phyloP scores from a whole-genome alignment of 2,888 invertebrate genomes.

The Hymenopus coronatus region DNA sequence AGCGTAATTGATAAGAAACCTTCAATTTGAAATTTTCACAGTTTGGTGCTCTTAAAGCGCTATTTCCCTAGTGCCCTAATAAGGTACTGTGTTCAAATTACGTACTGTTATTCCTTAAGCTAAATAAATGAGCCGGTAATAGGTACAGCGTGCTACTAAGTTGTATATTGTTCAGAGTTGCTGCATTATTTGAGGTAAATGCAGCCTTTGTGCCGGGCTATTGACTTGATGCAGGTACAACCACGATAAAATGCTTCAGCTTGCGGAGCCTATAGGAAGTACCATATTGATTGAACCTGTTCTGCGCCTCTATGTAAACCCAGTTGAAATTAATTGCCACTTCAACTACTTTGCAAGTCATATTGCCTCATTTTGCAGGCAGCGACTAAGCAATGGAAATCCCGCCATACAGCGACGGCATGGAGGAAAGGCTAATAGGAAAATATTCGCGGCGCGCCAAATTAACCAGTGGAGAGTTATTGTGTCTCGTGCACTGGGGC shows the following conservation, averaged over 20 bases:
- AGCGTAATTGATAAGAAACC: too few species aligned
- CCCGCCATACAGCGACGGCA: neutral
- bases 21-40: too few species aligned
- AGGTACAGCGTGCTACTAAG: too few species aligned
- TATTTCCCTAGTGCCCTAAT: too few species aligned
- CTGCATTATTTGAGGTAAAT: neutral
- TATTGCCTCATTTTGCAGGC: neutral
- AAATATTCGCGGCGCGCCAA: neutral
- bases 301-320: neutral
- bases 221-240: neutral
- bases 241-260: neutral
- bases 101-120: too few species aligned
- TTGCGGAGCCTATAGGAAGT: neutral
- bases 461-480: neutral
- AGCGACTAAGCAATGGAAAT: neutral
- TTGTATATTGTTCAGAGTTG: too few species aligned
- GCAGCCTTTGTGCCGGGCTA: neutral
- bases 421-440: neutral
- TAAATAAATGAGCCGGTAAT: too few species aligned
- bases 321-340: constrained; percentile 19
- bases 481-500: neutral
- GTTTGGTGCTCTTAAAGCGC: too few species aligned
- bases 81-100: too few species aligned
- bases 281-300: constrained; percentile 7
- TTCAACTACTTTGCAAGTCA: constrained; percentile 19